These are phyloP conservation scores for Dendrophyllia cribrosa DNA, from an alignment of 64 coral and sea anemone species.

Conservation along the genomic window DNA sequence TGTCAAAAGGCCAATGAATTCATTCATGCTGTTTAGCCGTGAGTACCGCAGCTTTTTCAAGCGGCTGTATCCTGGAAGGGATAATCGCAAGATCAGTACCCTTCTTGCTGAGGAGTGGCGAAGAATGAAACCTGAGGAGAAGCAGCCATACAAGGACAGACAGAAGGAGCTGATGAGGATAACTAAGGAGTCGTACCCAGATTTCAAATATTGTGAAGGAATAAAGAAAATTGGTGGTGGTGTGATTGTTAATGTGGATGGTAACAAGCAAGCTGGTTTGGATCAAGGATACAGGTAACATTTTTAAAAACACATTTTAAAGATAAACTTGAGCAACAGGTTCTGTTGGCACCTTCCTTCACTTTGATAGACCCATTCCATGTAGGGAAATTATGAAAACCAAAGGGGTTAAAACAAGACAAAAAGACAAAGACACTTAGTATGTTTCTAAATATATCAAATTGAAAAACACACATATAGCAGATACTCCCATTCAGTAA, in stretches of 20 bases:
- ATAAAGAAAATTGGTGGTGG: not conserved
- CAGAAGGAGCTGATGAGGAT: conserved; percentile 58
- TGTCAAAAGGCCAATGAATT: conserved; percentile 76
- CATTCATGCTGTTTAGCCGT: conserved; percentile 58
- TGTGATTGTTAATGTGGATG: not conserved
- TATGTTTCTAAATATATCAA: no score
- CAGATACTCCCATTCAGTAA: no score
- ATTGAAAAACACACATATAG: no score
- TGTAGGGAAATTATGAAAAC: no score
- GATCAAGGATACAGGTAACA: conserved; percentile 12
- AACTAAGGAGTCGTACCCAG: conserved; percentile 63
- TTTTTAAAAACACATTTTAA: not conserved
- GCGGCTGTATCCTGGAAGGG: conserved; percentile 48
- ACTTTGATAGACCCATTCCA: no score
- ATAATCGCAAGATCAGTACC: conserved; percentile 66
- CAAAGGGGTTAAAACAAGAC: no score
- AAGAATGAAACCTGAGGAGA: conserved; percentile 47
- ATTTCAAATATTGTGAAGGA: conserved; percentile 68
- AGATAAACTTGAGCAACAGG: no score
- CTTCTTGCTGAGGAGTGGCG: conserved; percentile 62
- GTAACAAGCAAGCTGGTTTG: not conserved
- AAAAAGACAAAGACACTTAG: no score
- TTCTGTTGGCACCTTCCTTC: no score
- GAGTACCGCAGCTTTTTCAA: conserved; percentile 49
- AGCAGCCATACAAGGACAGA: conserved; percentile 46